A percentile compares a stretch with the other conserved stretches of the same genome.
Conservation (phyloP, 1,140 invertebrate genomes). For the Megalopta genalis region DNA sequence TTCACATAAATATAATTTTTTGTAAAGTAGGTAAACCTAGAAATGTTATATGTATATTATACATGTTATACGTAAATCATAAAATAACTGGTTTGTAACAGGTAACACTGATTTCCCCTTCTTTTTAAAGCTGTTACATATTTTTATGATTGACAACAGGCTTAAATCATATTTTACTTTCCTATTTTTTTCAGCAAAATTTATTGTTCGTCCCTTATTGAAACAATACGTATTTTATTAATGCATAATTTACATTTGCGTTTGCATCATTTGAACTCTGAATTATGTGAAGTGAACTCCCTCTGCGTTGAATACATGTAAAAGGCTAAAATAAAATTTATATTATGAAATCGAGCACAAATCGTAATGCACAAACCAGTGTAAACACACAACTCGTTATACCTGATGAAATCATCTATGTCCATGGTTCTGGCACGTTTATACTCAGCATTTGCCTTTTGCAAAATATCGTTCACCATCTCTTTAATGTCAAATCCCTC, state of each 20-base stretch:
- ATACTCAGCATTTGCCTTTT: slow-evolving; percentile 84
- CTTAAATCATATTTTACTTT: slow-evolving; percentile 25
- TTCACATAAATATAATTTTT: slow-evolving; percentile 40
- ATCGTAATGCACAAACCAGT: slow-evolving; percentile 22
- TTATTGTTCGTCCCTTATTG: slow-evolving; percentile 11
- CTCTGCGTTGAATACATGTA: slow-evolving; percentile 92
- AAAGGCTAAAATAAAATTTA: slow-evolving; percentile 82
- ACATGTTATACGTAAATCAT: slow-evolving; percentile 25
- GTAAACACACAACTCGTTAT: slow-evolving; percentile 62
- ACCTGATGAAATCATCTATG: slow-evolving; percentile 96
- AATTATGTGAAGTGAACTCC: slow-evolving; percentile 93
- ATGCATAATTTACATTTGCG: slow-evolving; percentile 21
- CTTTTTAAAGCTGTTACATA: slow-evolving; percentile 10
- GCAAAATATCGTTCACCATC: slow-evolving; percentile 89
- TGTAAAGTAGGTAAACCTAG: slow-evolving; percentile 44
- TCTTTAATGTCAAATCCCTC: slow-evolving; percentile 92
- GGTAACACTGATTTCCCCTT: not conserved
- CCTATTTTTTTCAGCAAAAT: not conserved
- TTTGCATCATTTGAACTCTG: slow-evolving; percentile 14
- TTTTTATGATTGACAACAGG: slow-evolving; percentile 8
- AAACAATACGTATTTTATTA: slow-evolving; percentile 11
- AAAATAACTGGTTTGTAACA: slow-evolving; percentile 19
- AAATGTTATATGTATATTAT: slow-evolving; percentile 42
- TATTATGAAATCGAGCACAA: slow-evolving; percentile 27
- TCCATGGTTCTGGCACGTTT: slow-evolving; percentile 96